Evolutionary conservation across 2,797 vertebrate species (phyloP).

Genomic region (Sebastes kiyomatsui): DNA sequence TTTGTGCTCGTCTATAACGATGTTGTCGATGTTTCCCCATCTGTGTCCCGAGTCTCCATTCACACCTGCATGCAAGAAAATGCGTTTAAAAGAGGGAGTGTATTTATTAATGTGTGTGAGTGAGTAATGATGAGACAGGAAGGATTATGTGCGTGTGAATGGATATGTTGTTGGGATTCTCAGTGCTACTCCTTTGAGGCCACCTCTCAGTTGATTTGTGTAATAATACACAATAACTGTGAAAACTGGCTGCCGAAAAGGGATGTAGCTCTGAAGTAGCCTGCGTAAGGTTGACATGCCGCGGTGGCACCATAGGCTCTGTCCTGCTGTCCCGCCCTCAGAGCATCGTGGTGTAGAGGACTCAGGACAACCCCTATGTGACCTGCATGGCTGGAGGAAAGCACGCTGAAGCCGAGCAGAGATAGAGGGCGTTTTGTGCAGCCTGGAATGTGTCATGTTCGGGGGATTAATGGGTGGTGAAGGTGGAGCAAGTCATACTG

Average conservation of each 20-base stretch:
- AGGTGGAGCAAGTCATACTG: constrained; percentile 30
- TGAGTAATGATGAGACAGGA: constrained; percentile 1
- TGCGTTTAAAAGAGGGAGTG: constrained; percentile 9
- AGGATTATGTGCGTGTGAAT: constrained; percentile 3
- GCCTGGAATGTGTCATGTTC: constrained; percentile 57
- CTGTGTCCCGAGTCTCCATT: constrained; percentile 43
- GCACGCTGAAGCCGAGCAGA: constrained; percentile 39
- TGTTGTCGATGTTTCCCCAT: constrained; percentile 20
- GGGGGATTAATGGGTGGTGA: not conserved
- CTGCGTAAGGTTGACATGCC: constrained; percentile 31
- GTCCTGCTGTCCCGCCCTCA: constrained; percentile 55
- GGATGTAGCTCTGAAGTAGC: constrained; percentile 58
- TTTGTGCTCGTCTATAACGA: constrained; percentile 40
- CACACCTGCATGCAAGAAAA: constrained; percentile 60
- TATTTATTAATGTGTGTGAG: constrained; percentile 15
- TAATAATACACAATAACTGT: not conserved
- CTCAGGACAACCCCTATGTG: constrained; percentile 58
- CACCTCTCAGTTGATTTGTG: constrained; percentile 2
- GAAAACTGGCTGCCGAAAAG: constrained; percentile 28
- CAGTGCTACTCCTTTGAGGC: constrained; percentile 60
- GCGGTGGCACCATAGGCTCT: constrained; percentile 58
- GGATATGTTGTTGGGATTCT: constrained; percentile 39
- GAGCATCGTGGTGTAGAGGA: constrained; percentile 28
- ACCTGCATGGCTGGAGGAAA: constrained; percentile 70
- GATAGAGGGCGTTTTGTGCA: constrained; percentile 23